Evolutionary conservation across 92 coral and sea anemone species (phyloP).

Genomic region (Scolanthus callimorphus): DNA sequence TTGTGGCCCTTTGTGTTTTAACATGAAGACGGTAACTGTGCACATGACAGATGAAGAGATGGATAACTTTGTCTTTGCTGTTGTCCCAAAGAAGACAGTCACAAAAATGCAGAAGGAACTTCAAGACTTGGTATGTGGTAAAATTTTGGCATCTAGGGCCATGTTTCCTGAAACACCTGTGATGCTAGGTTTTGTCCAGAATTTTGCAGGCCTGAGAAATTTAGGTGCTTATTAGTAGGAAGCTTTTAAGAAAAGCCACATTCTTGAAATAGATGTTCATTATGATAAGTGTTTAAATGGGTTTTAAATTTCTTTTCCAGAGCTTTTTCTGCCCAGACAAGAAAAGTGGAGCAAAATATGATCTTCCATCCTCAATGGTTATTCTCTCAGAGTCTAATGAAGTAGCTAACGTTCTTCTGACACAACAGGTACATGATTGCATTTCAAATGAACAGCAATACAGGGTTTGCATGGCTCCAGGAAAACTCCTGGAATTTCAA

Average conservation of each 20-base stretch:
- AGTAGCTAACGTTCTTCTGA: constrained; percentile 61
- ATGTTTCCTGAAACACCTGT: too few relatives aligned
- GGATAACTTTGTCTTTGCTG: constrained; percentile 98
- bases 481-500: too few relatives aligned
- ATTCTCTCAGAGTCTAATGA: constrained; percentile 79
- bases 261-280: too few relatives aligned
- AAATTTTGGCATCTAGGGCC: too few relatives aligned
- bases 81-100: constrained; percentile 91
- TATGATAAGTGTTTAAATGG: too few relatives aligned
- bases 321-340: constrained; percentile 95
- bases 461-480: too few relatives aligned
- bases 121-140: constrained; percentile 83
- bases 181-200: too few relatives aligned
- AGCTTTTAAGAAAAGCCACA: too few relatives aligned
- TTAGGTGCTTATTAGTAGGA: too few relatives aligned
- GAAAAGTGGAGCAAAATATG: constrained; percentile 83
- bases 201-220: too few relatives aligned
- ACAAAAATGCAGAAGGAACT: constrained; percentile 93
- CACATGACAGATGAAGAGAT: constrained; percentile 98
- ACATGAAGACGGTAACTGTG: constrained; percentile 81
- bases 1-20: too few relatives aligned
- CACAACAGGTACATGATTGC: constrained; percentile 86
- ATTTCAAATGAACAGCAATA: too few relatives aligned
- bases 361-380: constrained; percentile 73
- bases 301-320: constrained; percentile 44